These are phyloP conservation scores for Onychomys torridus DNA, from an alignment of 2,797 vertebrate species.

Conservation along the genomic window DNA sequence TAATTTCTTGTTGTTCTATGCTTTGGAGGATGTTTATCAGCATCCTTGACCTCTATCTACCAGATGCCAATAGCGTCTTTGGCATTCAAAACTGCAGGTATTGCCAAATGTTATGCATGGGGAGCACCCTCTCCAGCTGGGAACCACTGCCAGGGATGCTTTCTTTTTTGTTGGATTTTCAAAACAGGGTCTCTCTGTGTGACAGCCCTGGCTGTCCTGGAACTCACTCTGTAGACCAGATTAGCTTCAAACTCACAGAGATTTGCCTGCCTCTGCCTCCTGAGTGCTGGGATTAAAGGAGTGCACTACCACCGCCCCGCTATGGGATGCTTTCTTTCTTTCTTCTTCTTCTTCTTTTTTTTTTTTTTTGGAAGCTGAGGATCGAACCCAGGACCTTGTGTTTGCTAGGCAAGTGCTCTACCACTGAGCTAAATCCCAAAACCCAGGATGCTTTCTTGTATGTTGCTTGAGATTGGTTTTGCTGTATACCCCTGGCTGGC, in stretches of 20 bases:
- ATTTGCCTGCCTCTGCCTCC: too few species aligned
- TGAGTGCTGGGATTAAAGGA: too few species aligned
- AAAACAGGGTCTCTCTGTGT: too few species aligned
- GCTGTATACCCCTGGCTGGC: neutral
- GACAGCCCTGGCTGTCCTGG: too few species aligned
- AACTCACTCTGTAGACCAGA: too few species aligned
- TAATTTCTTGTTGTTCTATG: neutral
- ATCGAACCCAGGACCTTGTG: too few species aligned
- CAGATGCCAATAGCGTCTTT: neutral
- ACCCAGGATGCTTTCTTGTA: neutral
- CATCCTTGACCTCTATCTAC: neutral
- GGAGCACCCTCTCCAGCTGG: neutral
- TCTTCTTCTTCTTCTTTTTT: too few species aligned
- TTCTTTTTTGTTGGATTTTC: neutral
- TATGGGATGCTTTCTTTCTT: neutral
- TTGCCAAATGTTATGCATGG: neutral
- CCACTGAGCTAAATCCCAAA: too few species aligned
- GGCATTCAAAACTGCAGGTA: neutral
- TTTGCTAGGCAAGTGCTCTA: too few species aligned
- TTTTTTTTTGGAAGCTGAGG: too few species aligned
- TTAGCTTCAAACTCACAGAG: too few species aligned
- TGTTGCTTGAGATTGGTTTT: neutral
- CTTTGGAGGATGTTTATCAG: neutral
- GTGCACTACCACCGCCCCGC: too few species aligned
- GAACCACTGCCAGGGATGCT: neutral